phyloP scores from a whole-genome alignment of 92 coral and sea anemone genomes.

The Epizoanthus fatuus region DNA sequence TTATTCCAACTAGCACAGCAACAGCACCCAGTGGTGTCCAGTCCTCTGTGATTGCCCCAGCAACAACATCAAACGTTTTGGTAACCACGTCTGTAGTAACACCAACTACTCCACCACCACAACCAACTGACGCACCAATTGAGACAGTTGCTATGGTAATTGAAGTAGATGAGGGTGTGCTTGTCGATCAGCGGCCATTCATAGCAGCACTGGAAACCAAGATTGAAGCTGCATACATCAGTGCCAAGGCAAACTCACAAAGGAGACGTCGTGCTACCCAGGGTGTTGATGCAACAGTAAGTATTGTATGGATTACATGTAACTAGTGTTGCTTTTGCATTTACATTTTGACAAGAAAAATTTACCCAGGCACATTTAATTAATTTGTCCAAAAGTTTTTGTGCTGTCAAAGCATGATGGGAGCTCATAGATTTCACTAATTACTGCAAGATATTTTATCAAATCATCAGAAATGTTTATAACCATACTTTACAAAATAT shows the following conservation, averaged over 20 bases:
- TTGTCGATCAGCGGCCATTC: conserved; percentile 12
- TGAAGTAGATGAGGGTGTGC: conserved; percentile 19
- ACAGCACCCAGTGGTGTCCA: background rate
- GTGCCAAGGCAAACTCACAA: conserved; percentile 3
- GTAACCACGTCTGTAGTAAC: conserved; percentile 14
- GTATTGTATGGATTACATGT: background rate
- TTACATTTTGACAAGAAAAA: too few relatives aligned
- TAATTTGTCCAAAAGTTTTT: too few relatives aligned
- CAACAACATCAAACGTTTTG: conserved; percentile 18
- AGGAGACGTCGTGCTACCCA: conserved; percentile 43
- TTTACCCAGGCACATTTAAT: too few relatives aligned
- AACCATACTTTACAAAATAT: too few relatives aligned
- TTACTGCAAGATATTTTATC: too few relatives aligned
- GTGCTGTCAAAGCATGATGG: too few relatives aligned
- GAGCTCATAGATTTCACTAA: too few relatives aligned
- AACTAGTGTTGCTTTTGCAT: too few relatives aligned
- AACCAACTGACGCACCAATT: background rate
- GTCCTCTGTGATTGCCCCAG: conserved; percentile 30
- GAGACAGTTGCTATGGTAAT: conserved; percentile 20
- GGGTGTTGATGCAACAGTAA: conserved; percentile 42
- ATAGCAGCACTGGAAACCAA: conserved; percentile 43
- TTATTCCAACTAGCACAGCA: conserved; percentile 3
- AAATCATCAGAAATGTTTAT: too few relatives aligned
- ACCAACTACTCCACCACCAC: conserved; percentile 29
- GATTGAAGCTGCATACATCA: conserved; percentile 28